Base-by-base conservation (phyloP, 2,888 invertebrate species). In the Ecliptopera silaceata region DNA sequence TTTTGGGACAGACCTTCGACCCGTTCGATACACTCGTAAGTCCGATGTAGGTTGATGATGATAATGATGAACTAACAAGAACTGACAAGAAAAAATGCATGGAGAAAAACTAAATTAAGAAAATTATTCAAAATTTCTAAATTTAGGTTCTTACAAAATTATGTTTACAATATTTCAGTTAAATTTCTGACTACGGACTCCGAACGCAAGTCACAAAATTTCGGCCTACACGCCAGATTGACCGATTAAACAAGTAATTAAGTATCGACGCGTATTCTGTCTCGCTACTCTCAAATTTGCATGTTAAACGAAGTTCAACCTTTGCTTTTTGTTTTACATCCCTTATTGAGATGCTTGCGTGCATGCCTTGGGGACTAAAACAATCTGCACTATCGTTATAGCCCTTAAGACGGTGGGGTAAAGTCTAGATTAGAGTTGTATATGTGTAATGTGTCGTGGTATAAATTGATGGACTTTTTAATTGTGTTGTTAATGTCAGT, bases 221-320 rank as follows among this genome's bases (percentile, higher is more conserved):
- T 76, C 64, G 63, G 61, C 71, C 69, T 77, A 80, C 81, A 81
- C 84, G 79, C 82, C 72, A 87, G 89, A 90, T 91, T 88, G 86
- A 88, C 83, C 85, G 90, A 91, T 91, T 90, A 90, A 87, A 81
- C 71, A 78, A 86, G 89, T 91, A 91, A 91, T 91, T 91, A 91
- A 91, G 89, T 89, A 91, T 90, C 84, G 84, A 86, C 88, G 86
- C 83, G 86, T 86, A 88, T 89, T 87, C 87, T 86, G 89, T 91
- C 88, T 77, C 82, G 85, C 73, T 79, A 85, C 86, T 91, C 82
- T 91, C 88, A 91, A 90, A 91, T 91, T 91, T 91, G 90, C 91
- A 91, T 91, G 90, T 91, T 91, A 91, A 91, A 90, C 91, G 90
- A 91, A 90, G 87, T 86, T 86, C 82, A 79, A 77, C 75, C 81